A percentile compares a stretch with the other conserved stretches of the same genome.
Conservation (phyloP, 2,797 vertebrate genomes). For the Buphagus erythrorhynchus region DNA sequence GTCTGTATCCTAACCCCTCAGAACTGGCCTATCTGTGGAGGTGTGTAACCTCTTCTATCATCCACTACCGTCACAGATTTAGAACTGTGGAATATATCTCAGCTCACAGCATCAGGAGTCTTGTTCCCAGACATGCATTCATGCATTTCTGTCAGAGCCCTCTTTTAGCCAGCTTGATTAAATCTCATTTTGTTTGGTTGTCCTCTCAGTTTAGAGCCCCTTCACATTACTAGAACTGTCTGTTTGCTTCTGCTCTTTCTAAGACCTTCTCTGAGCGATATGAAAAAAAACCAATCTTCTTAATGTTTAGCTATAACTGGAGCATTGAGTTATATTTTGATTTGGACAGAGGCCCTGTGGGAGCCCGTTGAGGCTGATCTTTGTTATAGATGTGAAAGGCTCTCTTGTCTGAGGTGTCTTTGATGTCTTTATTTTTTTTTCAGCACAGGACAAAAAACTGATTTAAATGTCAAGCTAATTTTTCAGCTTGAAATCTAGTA, state of each 20-base stretch:
- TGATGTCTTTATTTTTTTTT: not conserved
- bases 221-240: not conserved
- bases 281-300: rapidly evolving
- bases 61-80: not conserved
- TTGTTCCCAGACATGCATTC: not conserved
- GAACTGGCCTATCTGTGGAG: not conserved
- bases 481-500: not conserved
- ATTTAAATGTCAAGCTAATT: not conserved
- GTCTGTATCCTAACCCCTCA: not conserved
- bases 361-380: not conserved
- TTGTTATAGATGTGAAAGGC: not conserved
- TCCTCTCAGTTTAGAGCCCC: not conserved
- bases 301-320: not conserved
- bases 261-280: not conserved
- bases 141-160: not conserved
- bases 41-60: not conserved
- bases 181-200: not conserved
- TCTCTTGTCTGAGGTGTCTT: not conserved
- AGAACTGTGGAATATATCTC: not conserved
- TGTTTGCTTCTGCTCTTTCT: not conserved
- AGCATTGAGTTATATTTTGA: not conserved
- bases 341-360: not conserved
- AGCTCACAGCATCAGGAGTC: not conserved
- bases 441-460: not conserved
- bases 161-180: not conserved